Evolutionary conservation across 2,113 vertebrate genomes (phyloP).

Genomic region (Sceloporus tristichus): DNA sequence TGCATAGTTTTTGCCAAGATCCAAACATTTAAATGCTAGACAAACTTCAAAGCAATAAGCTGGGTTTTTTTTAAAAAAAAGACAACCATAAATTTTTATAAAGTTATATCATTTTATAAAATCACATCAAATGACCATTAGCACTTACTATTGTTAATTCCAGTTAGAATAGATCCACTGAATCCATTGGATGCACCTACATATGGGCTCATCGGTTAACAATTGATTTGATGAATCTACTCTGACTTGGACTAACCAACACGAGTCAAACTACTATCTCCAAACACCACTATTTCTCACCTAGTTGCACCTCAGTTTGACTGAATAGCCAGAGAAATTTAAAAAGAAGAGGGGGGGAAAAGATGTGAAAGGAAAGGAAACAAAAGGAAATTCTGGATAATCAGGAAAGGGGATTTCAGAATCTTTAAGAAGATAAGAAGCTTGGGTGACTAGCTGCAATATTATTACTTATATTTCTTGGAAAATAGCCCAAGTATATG

Average conservation of each 20-base stretch:
- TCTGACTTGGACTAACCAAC: too few relatives aligned
- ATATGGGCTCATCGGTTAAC: too few relatives aligned
- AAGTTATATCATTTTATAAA: background rate
- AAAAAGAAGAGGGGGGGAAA: slow-evolving; percentile 13
- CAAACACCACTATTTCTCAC: too few relatives aligned
- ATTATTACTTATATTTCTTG: accelerated
- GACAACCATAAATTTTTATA: too few relatives aligned
- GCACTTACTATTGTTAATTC: background rate
- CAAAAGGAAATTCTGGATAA: slow-evolving; percentile 33
- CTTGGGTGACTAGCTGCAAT: background rate
- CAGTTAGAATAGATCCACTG: too few relatives aligned
- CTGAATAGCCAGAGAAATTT: background rate
- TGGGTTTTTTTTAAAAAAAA: too few relatives aligned
- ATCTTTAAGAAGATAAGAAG: background rate
- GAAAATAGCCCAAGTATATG: slow-evolving; percentile 17
- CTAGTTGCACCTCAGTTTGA: background rate
- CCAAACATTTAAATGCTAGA: slow-evolving; percentile 14
- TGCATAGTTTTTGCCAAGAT: background rate
- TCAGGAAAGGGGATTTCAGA: background rate
- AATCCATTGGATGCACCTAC: too few relatives aligned
- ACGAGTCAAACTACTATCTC: too few relatives aligned
- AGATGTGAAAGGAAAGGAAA: slow-evolving; percentile 12
- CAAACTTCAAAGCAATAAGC: slow-evolving; percentile 23
- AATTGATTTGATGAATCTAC: too few relatives aligned
- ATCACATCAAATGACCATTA: slow-evolving; percentile 25